Conservation (phyloP, 2,888 invertebrate species). For the Ormyrus labotus region DNA sequence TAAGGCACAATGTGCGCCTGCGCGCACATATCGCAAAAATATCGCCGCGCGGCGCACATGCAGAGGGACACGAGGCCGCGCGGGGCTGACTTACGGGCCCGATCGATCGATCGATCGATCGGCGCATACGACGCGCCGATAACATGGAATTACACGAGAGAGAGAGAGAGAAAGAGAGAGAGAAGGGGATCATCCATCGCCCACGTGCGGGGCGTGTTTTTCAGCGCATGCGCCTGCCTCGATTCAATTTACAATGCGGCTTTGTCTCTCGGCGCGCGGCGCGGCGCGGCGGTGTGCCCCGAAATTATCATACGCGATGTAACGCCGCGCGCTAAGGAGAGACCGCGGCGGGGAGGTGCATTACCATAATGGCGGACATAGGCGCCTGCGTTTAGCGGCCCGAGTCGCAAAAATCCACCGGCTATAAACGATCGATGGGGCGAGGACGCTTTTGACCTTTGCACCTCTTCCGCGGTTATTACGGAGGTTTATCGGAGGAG, state of each 20-base stretch:
- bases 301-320: slow-evolving; percentile 70
- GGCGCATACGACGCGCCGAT: slow-evolving; percentile 7
- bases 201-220: slow-evolving; percentile 9
- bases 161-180: not conserved
- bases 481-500: not conserved
- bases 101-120: slow-evolving; percentile 24
- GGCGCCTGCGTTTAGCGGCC: slow-evolving; percentile 47
- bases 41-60: not conserved
- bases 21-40: not conserved
- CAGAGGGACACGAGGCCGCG: not conserved
- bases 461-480: slow-evolving; percentile 2
- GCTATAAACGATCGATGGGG: slow-evolving; percentile 40
- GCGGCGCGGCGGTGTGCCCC: slow-evolving; percentile 29
- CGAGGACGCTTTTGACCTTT: slow-evolving; percentile 12
- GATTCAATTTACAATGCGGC: slow-evolving; percentile 74
- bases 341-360: not conserved
- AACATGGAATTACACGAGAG: slow-evolving; percentile 39
- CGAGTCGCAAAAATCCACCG: slow-evolving; percentile 12
- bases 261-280: slow-evolving; percentile 67
- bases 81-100: not conserved
- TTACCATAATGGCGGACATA: slow-evolving; percentile 25
- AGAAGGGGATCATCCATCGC: not conserved
- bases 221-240: slow-evolving; percentile 49
- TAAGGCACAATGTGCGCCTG: slow-evolving; percentile 12
- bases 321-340: not conserved